A percentile compares a stretch with the other conserved stretches of the same genome.
Evolutionary conservation across 2,888 invertebrate genomes (phyloP).

Genomic region (Brachyptera risi): DNA sequence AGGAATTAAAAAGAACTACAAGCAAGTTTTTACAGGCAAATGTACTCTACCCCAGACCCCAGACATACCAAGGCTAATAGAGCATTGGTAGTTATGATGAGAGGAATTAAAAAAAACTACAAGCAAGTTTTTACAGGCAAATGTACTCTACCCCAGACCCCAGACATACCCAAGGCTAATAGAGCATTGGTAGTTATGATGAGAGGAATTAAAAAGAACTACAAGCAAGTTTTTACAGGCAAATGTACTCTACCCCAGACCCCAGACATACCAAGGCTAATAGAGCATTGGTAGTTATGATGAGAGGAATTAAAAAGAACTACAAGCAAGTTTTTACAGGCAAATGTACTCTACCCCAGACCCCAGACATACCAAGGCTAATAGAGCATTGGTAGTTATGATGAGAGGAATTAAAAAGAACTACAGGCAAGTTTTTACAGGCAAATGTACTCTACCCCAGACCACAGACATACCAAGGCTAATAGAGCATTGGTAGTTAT

Average conservation of each 20-base stretch:
- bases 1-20: constrained; percentile 18
- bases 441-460: too few species aligned
- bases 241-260: too few species aligned
- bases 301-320: constrained; percentile 17
- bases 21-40: constrained; percentile 16
- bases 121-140: constrained; percentile 18
- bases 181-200: constrained; percentile 11
- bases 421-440: constrained; percentile 12
- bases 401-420: constrained; percentile 17
- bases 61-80: too few species aligned
- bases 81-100: constrained; percentile 9
- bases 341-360: too few species aligned
- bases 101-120: constrained; percentile 19
- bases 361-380: too few species aligned
- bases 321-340: constrained; percentile 16
- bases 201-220: constrained; percentile 17
- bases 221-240: constrained; percentile 14
- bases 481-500: constrained; percentile 4
- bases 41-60: too few species aligned
- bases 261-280: too few species aligned
- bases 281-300: constrained; percentile 7
- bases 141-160: too few species aligned
- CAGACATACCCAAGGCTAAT: too few species aligned
- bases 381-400: constrained; percentile 8
- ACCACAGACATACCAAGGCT: too few species aligned